Percentiles rank a stretch among this genome's conserved stretches.
These are phyloP conservation scores for Clarias macrocephalus DNA, from an alignment of 2,113 vertebrate genomes.

Conservation along the genomic window DNA sequence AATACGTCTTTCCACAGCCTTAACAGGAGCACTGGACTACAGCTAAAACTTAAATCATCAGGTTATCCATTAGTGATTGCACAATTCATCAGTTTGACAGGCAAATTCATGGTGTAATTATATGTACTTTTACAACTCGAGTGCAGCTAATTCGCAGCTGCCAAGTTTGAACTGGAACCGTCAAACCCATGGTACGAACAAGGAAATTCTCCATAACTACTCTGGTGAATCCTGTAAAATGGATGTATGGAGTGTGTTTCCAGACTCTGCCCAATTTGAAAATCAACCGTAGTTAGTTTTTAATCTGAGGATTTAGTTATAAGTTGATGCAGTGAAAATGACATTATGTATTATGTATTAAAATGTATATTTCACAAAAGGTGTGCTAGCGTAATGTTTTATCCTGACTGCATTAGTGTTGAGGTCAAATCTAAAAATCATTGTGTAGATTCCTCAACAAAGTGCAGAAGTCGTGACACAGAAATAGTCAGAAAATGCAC, in stretches of 20 bases:
- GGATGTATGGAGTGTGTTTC: background rate
- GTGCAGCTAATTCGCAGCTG: slow-evolving; percentile 4
- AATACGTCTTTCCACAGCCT: background rate
- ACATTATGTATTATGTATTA: background rate
- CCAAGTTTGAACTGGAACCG: slow-evolving; percentile 4
- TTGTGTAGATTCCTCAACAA: background rate
- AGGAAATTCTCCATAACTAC: background rate
- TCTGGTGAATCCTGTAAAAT: background rate
- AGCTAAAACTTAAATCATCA: background rate
- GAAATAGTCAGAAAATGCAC: background rate
- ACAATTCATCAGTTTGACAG: slow-evolving; percentile 7
- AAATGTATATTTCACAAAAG: background rate
- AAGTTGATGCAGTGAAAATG: background rate
- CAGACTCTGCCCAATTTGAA: background rate
- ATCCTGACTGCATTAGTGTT: background rate
- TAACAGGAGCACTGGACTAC: background rate
- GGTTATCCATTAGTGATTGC: slow-evolving; percentile 17
- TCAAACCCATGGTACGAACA: background rate
- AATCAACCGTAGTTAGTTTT: background rate
- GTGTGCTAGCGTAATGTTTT: background rate
- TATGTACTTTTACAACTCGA: background rate
- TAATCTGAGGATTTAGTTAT: background rate
- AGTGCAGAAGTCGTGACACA: background rate
- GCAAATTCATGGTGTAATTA: slow-evolving; percentile 12
- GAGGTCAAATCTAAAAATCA: background rate